phyloP scores from a whole-genome alignment of 2,797 vertebrate species.

The Liparis tanakae region DNA sequence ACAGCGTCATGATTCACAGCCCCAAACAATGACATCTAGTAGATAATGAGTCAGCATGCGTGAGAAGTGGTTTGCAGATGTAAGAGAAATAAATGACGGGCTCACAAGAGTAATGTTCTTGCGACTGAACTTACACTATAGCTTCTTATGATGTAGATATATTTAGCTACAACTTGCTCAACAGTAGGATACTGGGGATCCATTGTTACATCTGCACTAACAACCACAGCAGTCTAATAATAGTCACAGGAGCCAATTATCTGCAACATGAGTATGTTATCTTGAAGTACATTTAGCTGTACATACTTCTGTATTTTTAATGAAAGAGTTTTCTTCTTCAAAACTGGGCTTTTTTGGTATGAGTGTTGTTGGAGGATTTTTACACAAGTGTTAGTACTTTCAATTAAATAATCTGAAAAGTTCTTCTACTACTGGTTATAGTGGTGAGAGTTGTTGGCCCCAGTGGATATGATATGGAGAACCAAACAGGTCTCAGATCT shows the following conservation, averaged over 20 bases:
- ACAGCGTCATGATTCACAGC: no score
- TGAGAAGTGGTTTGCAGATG: no score
- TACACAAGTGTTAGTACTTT: neutral
- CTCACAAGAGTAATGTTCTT: no score
- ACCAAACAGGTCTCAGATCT: neutral
- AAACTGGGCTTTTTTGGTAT: neutral
- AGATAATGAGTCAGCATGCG: no score
- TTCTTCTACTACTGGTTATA: neutral
- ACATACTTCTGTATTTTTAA: neutral
- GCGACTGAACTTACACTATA: no score
- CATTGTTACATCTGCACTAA: neutral
- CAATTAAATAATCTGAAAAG: neutral
- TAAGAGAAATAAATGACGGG: no score
- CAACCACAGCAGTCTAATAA: no score
- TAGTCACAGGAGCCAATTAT: neutral
- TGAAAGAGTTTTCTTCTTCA: neutral
- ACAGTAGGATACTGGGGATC: neutral
- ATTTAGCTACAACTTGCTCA: no score
- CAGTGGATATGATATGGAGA: neutral
- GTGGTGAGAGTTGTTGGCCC: neutral
- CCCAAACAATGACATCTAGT: no score
- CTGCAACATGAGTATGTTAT: conserved; percentile 1
- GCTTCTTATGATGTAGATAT: no score
- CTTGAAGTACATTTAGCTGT: neutral
- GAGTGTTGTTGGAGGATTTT: neutral